Conservation (phyloP, 2,113 vertebrate species). For the Rhinoderma darwinii region DNA sequence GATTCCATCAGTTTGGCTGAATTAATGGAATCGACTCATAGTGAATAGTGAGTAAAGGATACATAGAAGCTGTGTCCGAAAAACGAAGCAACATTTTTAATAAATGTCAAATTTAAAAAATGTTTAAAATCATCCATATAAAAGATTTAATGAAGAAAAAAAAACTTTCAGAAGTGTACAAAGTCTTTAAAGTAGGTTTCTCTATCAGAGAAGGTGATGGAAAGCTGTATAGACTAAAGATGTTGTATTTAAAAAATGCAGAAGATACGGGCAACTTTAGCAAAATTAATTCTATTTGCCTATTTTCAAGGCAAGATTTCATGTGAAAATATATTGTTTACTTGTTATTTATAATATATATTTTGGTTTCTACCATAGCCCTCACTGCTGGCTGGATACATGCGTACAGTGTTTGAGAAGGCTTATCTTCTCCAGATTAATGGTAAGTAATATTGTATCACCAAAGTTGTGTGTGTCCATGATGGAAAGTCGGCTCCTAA, state of each 20-base stretch:
- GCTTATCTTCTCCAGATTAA: conserved; percentile 65
- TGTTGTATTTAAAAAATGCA: neutral
- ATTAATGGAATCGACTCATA: too few relatives aligned
- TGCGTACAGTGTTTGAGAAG: conserved; percentile 47
- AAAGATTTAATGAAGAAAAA: too few relatives aligned
- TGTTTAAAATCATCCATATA: too few relatives aligned
- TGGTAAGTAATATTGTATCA: conserved; percentile 54
- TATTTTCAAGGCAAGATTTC: neutral
- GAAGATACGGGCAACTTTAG: neutral
- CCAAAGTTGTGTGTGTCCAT: neutral
- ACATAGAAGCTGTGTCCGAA: too few relatives aligned
- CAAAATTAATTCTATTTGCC: neutral
- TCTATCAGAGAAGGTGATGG: neutral
- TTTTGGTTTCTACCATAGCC: neutral
- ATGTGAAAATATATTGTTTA: neutral
- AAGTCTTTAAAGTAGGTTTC: neutral
- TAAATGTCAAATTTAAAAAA: too few relatives aligned
- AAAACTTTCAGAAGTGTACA: too few relatives aligned
- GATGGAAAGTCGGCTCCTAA: neutral
- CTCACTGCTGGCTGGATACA: neutral
- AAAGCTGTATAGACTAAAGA: neutral
- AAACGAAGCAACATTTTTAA: too few relatives aligned
- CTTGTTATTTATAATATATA: neutral
- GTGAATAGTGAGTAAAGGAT: too few relatives aligned
- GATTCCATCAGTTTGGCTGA: too few relatives aligned